A percentile compares a stretch with the other conserved stretches of the same genome.
Conservation (phyloP, 2,113 vertebrate species). For the Nycticebus coucang region DNA sequence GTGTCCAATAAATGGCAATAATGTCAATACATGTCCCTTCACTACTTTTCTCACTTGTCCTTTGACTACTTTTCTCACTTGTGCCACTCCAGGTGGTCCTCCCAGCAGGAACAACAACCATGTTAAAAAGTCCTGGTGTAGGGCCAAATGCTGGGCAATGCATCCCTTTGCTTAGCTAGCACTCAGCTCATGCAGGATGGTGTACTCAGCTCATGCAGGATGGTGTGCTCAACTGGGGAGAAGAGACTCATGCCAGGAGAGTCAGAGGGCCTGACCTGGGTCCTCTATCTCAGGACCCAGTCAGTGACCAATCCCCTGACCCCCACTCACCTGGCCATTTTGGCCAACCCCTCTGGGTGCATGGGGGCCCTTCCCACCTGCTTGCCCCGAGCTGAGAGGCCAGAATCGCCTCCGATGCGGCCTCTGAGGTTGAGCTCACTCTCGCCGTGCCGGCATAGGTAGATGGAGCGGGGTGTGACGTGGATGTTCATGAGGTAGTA, state of each 20-base stretch:
- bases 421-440: conserved; percentile 93
- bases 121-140: neutral
- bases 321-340: neutral
- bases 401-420: conserved; percentile 90
- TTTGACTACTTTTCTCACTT: neutral
- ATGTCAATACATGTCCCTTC: neutral
- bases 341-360: neutral
- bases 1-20: neutral
- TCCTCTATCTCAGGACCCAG: neutral
- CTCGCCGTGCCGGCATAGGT: conserved; percentile 94
- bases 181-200: neutral
- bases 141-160: neutral
- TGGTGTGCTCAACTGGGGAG: neutral
- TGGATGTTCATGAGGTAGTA: conserved; percentile 98
- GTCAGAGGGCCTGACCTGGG: neutral
- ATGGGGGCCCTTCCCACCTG: conserved; percentile 81
- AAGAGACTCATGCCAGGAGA: neutral
- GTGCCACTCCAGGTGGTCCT: neutral
- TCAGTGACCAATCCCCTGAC: neutral
- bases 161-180: neutral
- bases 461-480: conserved; percentile 92
- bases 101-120: neutral
- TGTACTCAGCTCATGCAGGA: neutral
- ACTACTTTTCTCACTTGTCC: neutral
- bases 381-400: conserved; percentile 86